Conservation (phyloP, 2,113 vertebrate species). For the Hepsetus odoe region DNA sequence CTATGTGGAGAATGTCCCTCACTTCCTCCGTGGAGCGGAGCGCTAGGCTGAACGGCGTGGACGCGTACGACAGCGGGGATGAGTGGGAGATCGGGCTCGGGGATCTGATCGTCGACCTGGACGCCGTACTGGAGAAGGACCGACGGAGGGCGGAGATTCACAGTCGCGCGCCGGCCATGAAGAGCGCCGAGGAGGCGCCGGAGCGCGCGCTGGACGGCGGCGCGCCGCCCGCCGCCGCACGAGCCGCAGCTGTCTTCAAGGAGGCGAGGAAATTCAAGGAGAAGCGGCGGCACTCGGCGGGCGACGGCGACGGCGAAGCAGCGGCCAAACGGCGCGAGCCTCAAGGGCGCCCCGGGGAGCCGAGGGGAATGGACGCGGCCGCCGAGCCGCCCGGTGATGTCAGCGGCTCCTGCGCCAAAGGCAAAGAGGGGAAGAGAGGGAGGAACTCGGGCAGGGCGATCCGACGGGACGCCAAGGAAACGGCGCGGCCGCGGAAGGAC, state of each 20-base stretch:
- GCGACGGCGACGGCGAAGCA: conserved; percentile 72
- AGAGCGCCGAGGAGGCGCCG: conserved; percentile 83
- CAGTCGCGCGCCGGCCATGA: conserved; percentile 80
- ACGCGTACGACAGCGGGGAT: conserved; percentile 96
- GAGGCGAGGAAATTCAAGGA: conserved; percentile 92
- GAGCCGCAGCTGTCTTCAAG: conserved; percentile 88
- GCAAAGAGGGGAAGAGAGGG: conserved; percentile 88
- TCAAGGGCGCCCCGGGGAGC: conserved; percentile 89
- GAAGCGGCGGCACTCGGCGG: conserved; percentile 90
- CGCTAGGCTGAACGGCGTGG: conserved; percentile 82
- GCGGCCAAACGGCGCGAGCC: conserved; percentile 82
- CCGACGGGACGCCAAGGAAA: conserved; percentile 87
- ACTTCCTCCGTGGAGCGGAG: conserved; percentile 47
- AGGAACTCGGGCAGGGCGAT: conserved; percentile 85
- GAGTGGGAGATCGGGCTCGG: conserved; percentile 99
- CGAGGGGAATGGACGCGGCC: conserved; percentile 77
- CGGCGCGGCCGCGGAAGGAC: conserved; percentile 80
- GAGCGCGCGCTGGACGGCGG: conserved; percentile 85
- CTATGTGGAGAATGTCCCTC: conserved; percentile 56
- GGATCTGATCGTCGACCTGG: conserved; percentile 96
- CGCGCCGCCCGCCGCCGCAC: conserved; percentile 86
- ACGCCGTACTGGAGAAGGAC: conserved; percentile 93
- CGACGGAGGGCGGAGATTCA: conserved; percentile 94
- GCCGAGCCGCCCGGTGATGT: conserved; percentile 63
- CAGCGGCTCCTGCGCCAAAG: conserved; percentile 83